Percentiles rank a stretch among this genome's conserved stretches.
phyloP scores from a whole-genome alignment of 2,888 invertebrate genomes.

The Drosophila quasianomalipes region DNA sequence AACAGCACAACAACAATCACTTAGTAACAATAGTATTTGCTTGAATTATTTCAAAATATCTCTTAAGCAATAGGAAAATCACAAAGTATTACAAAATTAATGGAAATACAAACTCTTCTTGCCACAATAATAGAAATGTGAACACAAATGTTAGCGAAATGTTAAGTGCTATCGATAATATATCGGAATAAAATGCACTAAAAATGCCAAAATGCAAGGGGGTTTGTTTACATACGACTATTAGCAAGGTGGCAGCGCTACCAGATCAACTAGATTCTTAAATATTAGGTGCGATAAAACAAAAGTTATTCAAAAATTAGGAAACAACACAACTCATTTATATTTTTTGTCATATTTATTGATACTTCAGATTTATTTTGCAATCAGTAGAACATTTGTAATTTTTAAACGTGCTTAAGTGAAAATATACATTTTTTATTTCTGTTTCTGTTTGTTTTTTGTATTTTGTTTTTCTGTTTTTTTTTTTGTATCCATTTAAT shows the following conservation, averaged over 20 bases:
- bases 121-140: conserved; percentile 26
- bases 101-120: conserved; percentile 42
- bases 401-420: conserved; percentile 77
- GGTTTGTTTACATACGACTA: conserved; percentile 7
- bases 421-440: conserved; percentile 77
- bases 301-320: not conserved
- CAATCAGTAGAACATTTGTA: conserved; percentile 79
- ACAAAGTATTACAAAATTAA: not conserved
- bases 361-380: conserved; percentile 69
- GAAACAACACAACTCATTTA: not conserved
- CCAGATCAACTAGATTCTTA: not conserved
- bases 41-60: conserved; percentile 1
- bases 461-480: conserved; percentile 33
- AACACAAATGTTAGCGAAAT: conserved; percentile 9
- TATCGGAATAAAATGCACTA: conserved; percentile 9
- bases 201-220: conserved; percentile 4
- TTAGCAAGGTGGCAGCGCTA: not conserved
- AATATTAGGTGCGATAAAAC: not conserved
- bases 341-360: conserved; percentile 61
- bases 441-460: conserved; percentile 9
- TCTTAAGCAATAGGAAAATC: not conserved
- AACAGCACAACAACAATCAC: not conserved
- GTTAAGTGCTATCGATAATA: conserved; percentile 26
- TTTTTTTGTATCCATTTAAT: conserved; percentile 62
- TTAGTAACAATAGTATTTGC: not conserved